A percentile compares a stretch with the other conserved stretches of the same genome.
phyloP scores from a whole-genome alignment of 2,888 invertebrate species.

The Agrochola litura region DNA sequence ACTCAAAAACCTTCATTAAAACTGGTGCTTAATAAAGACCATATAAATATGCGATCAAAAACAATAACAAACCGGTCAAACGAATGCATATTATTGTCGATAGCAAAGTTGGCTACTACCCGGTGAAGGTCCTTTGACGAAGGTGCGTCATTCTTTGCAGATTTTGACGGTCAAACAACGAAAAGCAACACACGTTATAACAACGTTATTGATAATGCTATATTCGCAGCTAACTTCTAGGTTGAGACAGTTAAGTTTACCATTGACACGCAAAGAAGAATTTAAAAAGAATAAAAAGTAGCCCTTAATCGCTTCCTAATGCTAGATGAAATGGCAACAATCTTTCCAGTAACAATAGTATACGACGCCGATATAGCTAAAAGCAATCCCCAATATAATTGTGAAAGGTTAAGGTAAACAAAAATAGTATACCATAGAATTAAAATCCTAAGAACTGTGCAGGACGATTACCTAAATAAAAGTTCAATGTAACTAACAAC shows the following conservation, averaged over 20 bases:
- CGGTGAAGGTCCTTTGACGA: conserved; percentile 11
- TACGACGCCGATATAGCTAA: not conserved
- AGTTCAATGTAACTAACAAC: conserved; percentile 6
- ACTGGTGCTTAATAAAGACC: not conserved
- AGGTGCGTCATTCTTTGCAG: conserved; percentile 10
- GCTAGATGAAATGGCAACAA: not conserved
- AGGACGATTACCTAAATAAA: not conserved
- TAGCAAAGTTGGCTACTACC: not conserved
- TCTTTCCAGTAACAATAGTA: not conserved
- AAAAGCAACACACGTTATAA: not conserved
- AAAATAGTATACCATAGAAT: not conserved
- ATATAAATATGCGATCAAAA: not conserved
- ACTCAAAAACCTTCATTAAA: not conserved
- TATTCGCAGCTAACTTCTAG: not conserved
- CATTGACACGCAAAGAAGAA: not conserved
- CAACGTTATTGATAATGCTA: not conserved
- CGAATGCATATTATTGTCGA: not conserved
- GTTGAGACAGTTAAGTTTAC: too few relatives aligned
- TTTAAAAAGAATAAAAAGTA: not conserved
- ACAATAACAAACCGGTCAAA: not conserved
- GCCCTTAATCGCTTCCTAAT: not conserved
- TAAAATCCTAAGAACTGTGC: not conserved
- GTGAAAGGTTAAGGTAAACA: not conserved
- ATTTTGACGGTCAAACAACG: not conserved
- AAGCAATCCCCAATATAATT: not conserved